phyloP scores from a whole-genome alignment of 2,797 vertebrate species.

The Distichodus sexfasciatus region DNA sequence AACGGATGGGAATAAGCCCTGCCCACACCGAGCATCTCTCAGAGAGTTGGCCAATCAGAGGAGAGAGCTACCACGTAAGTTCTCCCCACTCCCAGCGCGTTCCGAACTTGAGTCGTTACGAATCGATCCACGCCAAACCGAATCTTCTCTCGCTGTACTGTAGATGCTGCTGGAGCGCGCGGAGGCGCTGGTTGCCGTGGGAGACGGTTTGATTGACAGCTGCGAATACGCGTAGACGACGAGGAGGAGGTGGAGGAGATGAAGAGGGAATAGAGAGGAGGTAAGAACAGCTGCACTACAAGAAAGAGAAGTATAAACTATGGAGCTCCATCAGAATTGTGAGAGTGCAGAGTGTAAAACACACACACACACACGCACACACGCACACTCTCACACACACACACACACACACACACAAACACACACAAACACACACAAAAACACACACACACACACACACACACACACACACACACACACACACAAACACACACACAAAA shows the following conservation, averaged over 20 bases:
- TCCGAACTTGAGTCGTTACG: too few species aligned
- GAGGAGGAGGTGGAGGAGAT: constrained; percentile 91
- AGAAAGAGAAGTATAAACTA: constrained; percentile 79
- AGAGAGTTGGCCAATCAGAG: constrained; percentile 81
- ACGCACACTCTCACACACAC: background rate
- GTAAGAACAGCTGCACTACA: constrained; percentile 67
- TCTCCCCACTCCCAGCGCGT: background rate
- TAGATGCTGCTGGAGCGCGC: constrained; percentile 82
- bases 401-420: background rate
- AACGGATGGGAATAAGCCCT: constrained; percentile 85
- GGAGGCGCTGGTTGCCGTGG: constrained; percentile 73
- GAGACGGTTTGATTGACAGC: constrained; percentile 80
- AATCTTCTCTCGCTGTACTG: background rate
- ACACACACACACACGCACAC: constrained; percentile 4
- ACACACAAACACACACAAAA: too few species aligned
- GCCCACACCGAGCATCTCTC: constrained; percentile 86
- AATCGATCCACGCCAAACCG: too few species aligned
- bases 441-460: constrained; percentile 10
- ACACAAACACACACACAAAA: background rate
- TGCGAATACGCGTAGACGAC: constrained; percentile 89
- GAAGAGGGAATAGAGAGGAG: constrained; percentile 67
- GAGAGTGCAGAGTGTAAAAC: constrained; percentile 83
- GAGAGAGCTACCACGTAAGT: constrained; percentile 84
- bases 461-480: background rate
- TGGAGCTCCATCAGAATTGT: constrained; percentile 85